Percentiles rank a stretch among this genome's conserved stretches.
These are phyloP conservation scores for Hypsibius dujardini DNA, from an alignment of 1,140 invertebrate genomes.

Conservation along the genomic window DNA sequence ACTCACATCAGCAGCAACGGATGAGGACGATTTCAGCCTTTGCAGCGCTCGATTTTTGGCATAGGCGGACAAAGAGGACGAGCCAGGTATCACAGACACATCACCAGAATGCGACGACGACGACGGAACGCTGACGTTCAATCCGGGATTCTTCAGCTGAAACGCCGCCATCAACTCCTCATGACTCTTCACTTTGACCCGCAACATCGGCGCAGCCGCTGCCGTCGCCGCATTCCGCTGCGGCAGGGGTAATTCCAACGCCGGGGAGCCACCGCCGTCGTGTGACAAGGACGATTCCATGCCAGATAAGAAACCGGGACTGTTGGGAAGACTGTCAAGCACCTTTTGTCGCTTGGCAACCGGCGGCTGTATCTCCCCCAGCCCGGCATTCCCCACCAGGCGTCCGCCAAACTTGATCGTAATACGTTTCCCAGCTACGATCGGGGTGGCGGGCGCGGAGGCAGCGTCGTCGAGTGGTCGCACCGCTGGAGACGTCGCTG, in stretches of 20 bases:
- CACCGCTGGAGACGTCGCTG: no score
- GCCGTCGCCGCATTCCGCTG: background rate
- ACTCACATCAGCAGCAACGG: no score
- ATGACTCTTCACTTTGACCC: constrained; percentile 1
- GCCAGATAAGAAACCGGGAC: background rate
- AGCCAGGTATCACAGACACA: background rate
- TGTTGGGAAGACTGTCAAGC: background rate
- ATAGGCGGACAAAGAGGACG: background rate
- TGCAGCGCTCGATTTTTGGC: no score
- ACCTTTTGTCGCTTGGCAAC: background rate
- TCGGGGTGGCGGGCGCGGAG: no score
- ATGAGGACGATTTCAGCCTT: background rate
- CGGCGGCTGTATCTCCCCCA: background rate
- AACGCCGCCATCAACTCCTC: background rate
- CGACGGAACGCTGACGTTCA: background rate
- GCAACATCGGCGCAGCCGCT: background rate
- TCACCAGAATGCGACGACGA: background rate
- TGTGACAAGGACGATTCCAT: background rate
- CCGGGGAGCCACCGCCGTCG: no score
- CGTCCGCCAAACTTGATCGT: no score
- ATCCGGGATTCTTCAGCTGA: background rate
- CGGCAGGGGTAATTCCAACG: background rate
- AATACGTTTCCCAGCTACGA: no score
- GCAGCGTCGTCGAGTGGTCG: no score
- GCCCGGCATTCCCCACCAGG: no score